phyloP scores from a whole-genome alignment of 2,888 invertebrate species.

The Microctonus hyperodae region DNA sequence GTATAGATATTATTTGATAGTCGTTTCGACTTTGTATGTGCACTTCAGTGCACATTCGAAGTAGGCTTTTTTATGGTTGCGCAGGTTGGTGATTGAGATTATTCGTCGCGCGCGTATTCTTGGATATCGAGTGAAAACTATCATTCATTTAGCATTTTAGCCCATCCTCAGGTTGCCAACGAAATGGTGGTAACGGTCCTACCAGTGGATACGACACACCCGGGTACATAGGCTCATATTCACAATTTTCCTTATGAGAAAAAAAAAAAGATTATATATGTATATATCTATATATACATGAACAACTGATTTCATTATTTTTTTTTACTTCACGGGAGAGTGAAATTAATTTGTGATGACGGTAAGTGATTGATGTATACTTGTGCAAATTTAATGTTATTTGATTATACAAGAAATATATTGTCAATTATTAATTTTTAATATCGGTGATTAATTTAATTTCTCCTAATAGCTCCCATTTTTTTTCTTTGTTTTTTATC shows the following conservation, averaged over 20 bases:
- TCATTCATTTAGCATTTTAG: neutral
- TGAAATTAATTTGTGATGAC: neutral
- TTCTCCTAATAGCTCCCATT: neutral
- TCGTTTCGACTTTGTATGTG: neutral
- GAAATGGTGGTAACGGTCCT: constrained; percentile 10
- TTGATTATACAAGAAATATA: neutral
- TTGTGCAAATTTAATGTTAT: neutral
- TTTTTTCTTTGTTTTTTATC: neutral
- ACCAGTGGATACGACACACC: constrained; percentile 4
- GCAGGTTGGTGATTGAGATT: neutral
- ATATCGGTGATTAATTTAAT: neutral
- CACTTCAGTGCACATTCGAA: neutral
- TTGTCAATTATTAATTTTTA: neutral
- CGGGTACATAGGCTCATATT: constrained; percentile 1
- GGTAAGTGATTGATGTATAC: neutral
- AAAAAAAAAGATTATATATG: neutral
- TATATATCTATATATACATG: neutral
- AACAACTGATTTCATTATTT: neutral
- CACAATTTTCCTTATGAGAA: neutral
- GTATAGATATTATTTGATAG: neutral
- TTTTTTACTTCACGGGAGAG: neutral
- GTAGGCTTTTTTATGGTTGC: neutral
- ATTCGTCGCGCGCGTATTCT: neutral
- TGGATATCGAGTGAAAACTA: constrained; percentile 8
- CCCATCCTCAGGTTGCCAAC: neutral